Evolutionary conservation across 1,140 invertebrate species (phyloP).

Genomic region (Penaeus vannamei): DNA sequence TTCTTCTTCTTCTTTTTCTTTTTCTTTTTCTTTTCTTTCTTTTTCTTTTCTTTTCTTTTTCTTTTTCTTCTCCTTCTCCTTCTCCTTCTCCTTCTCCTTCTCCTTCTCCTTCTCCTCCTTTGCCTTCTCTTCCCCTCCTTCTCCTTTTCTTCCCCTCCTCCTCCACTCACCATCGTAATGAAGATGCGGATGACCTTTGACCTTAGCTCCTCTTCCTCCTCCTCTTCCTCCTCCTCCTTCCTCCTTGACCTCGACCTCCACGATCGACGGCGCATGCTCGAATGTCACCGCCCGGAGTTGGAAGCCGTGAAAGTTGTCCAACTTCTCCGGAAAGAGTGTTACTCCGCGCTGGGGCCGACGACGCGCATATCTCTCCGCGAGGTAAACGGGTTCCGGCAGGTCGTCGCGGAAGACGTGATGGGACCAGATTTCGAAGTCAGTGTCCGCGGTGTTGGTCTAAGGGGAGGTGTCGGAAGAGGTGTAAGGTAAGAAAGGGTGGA

Average conservation of each 20-base stretch:
- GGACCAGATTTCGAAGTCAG: constrained; percentile 41
- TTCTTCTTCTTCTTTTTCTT: too few relatives aligned
- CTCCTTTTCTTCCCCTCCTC: too few relatives aligned
- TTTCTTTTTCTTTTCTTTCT: too few relatives aligned
- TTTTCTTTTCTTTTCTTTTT: too few relatives aligned
- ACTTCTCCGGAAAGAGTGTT: constrained; percentile 50
- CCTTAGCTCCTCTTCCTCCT: constrained; percentile 12
- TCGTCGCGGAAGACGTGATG: constrained; percentile 38
- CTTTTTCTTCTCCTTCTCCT: too few relatives aligned
- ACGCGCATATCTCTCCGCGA: constrained; percentile 27
- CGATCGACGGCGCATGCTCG: constrained; percentile 63
- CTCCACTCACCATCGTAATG: constrained; percentile 48
- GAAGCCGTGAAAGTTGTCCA: constrained; percentile 52
- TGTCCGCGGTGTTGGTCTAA: too few relatives aligned
- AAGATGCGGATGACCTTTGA: not conserved
- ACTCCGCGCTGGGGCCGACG: not conserved
- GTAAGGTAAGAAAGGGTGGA: too few relatives aligned
- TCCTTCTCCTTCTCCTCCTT: too few relatives aligned
- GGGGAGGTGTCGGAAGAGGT: too few relatives aligned
- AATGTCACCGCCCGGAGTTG: constrained; percentile 56
- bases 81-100: too few relatives aligned
- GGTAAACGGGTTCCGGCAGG: constrained; percentile 13
- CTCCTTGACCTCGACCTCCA: constrained; percentile 18
- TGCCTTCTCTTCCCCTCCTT: too few relatives aligned
- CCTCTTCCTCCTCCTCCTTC: not conserved